Evolutionary conservation across 2,888 invertebrate species (phyloP).

Genomic region (Harpalus rubripes): DNA sequence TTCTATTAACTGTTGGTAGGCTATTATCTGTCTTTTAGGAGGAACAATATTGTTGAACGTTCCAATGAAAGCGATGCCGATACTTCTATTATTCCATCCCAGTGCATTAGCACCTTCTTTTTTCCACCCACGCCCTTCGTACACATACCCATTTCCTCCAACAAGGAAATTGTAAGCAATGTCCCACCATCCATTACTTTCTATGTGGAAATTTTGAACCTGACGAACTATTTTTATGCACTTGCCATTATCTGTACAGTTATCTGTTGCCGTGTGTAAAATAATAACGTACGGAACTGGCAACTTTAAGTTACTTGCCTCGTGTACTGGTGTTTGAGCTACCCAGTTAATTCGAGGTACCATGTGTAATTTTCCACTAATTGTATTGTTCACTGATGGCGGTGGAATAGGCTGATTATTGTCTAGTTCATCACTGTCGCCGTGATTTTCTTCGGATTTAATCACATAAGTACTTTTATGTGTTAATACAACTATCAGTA

Average conservation of each 20-base stretch:
- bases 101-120: constrained; percentile 85
- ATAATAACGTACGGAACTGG: constrained; percentile 82
- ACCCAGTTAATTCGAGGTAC: constrained; percentile 82
- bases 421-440: constrained; percentile 70
- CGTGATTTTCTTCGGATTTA: neutral
- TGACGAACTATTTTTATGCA: constrained; percentile 82
- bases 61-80: constrained; percentile 87
- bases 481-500: constrained; percentile 65
- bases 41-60: constrained; percentile 81
- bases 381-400: constrained; percentile 70
- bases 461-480: constrained; percentile 51
- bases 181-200: constrained; percentile 82
- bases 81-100: constrained; percentile 83
- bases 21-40: constrained; percentile 80
- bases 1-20: constrained; percentile 82
- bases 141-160: constrained; percentile 88
- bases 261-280: constrained; percentile 83
- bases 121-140: constrained; percentile 88
- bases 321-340: constrained; percentile 80
- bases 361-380: constrained; percentile 78
- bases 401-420: constrained; percentile 69
- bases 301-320: constrained; percentile 75
- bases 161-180: constrained; percentile 89
- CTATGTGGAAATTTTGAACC: constrained; percentile 86
- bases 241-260: constrained; percentile 80